phyloP scores from a whole-genome alignment of 2,113 vertebrate genomes.

The Seriola rivoliana region DNA sequence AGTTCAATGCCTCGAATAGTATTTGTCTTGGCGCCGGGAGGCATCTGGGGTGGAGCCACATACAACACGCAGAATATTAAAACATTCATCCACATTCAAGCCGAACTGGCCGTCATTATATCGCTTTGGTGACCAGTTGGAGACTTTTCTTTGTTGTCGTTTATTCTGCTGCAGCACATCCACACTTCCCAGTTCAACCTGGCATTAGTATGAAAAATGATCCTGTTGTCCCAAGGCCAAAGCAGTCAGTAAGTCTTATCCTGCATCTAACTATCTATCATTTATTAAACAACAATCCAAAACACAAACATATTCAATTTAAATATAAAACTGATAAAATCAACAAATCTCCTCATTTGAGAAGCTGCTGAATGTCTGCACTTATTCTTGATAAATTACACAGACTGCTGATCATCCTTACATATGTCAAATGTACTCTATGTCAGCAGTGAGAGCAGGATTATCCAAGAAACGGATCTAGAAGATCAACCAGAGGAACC shows the following conservation, averaged over 20 bases:
- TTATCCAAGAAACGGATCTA: constrained; percentile 52
- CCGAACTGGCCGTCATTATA: not conserved
- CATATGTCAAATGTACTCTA: constrained; percentile 31
- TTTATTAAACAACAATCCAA: too few species aligned
- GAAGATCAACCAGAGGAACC: constrained; percentile 40
- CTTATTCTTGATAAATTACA: not conserved
- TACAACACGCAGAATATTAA: constrained; percentile 49
- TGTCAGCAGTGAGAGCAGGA: constrained; percentile 46
- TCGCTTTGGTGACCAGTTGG: not conserved
- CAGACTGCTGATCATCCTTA: not conserved
- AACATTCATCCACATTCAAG: constrained; percentile 32
- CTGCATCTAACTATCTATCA: too few species aligned
- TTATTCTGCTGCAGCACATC: not conserved
- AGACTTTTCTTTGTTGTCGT: constrained; percentile 5
- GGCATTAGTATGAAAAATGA: not conserved
- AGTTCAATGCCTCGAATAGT: constrained; percentile 18
- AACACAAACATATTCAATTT: too few species aligned
- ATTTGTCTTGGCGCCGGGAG: constrained; percentile 39
- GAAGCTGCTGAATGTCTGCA: not conserved
- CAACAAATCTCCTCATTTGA: not conserved
- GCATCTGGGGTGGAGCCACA: constrained; percentile 55
- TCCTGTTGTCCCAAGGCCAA: not conserved
- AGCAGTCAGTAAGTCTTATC: not conserved
- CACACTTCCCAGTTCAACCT: not conserved
- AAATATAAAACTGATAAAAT: not conserved